Percentiles rank a stretch among this genome's conserved stretches.
Conservation (phyloP, 2,888 invertebrate genomes). For the Oxycera nigricornis region DNA sequence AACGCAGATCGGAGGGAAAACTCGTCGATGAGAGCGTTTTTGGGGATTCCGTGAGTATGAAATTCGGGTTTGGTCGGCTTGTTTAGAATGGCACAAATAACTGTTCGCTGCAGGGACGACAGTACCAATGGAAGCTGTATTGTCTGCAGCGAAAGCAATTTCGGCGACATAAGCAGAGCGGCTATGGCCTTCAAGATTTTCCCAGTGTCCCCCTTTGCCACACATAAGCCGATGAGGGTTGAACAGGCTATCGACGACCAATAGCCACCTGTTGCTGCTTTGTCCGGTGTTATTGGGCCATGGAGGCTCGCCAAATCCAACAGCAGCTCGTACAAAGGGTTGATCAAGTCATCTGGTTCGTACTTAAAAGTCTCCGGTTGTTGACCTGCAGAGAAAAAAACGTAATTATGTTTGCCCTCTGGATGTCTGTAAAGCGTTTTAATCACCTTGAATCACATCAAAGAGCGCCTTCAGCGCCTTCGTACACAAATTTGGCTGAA, state of each 20-base stretch:
- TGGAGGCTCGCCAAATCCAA: slow-evolving; percentile 81
- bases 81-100: slow-evolving; percentile 86
- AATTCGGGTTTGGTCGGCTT: slow-evolving; percentile 85
- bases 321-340: slow-evolving; percentile 83
- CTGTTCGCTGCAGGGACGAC: slow-evolving; percentile 84
- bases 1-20: slow-evolving; percentile 58
- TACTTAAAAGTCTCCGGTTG: slow-evolving; percentile 61
- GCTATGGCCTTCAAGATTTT: slow-evolving; percentile 86
- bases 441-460: slow-evolving; percentile 85
- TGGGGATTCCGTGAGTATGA: slow-evolving; percentile 86
- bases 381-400: slow-evolving; percentile 52
- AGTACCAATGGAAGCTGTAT: slow-evolving; percentile 88
- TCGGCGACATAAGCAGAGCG: slow-evolving; percentile 85
- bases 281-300: slow-evolving; percentile 65
- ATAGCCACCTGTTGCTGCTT: slow-evolving; percentile 64
- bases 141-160: slow-evolving; percentile 77
- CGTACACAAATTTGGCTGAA: slow-evolving; percentile 86
- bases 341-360: slow-evolving; percentile 67
- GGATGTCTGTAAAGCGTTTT: not conserved
- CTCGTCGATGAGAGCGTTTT: slow-evolving; percentile 72
- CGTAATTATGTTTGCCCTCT: slow-evolving; percentile 15
- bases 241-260: slow-evolving; percentile 90
- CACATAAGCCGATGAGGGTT: slow-evolving; percentile 88
- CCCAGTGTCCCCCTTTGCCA: slow-evolving; percentile 92
- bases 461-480: slow-evolving; percentile 86